Evolutionary conservation across 2,888 invertebrate genomes (phyloP).

Genomic region (Standfussiana lucernea): DNA sequence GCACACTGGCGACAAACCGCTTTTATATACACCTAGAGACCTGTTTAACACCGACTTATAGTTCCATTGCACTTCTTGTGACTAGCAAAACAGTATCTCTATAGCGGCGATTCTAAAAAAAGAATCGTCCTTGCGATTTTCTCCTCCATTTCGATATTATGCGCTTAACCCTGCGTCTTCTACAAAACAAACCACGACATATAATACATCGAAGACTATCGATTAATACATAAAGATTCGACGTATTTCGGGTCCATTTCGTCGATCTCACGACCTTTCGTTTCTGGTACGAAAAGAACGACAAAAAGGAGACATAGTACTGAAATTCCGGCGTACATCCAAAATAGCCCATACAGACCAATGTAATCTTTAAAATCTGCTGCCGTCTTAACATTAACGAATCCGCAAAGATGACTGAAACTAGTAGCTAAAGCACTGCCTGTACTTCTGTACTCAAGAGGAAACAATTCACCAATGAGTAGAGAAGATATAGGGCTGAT

Average conservation of each 20-base stretch:
- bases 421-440: slow-evolving; percentile 94
- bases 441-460: slow-evolving; percentile 93
- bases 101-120: slow-evolving; percentile 18
- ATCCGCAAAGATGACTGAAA: slow-evolving; percentile 96
- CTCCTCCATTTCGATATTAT: slow-evolving; percentile 30
- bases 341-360: slow-evolving; percentile 95
- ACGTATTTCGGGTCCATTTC: slow-evolving; percentile 95
- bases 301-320: slow-evolving; percentile 95
- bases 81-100: slow-evolving; percentile 61
- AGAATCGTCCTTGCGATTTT: slow-evolving; percentile 26
- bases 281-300: slow-evolving; percentile 96
- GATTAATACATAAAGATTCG: slow-evolving; percentile 89
- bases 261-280: slow-evolving; percentile 96
- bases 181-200: slow-evolving; percentile 47
- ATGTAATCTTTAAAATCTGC: slow-evolving; percentile 94
- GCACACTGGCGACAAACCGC: slow-evolving; percentile 39
- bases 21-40: slow-evolving; percentile 33
- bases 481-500: slow-evolving; percentile 94
- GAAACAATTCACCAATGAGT: slow-evolving; percentile 93
- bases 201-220: slow-evolving; percentile 77
- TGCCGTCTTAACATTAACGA: slow-evolving; percentile 95
- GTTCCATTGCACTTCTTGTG: slow-evolving; percentile 60
- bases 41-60: slow-evolving; percentile 54
- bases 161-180: slow-evolving; percentile 58
- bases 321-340: slow-evolving; percentile 96